Conservation (phyloP, 1,140 invertebrate genomes). For the Leucophenga varia region DNA sequence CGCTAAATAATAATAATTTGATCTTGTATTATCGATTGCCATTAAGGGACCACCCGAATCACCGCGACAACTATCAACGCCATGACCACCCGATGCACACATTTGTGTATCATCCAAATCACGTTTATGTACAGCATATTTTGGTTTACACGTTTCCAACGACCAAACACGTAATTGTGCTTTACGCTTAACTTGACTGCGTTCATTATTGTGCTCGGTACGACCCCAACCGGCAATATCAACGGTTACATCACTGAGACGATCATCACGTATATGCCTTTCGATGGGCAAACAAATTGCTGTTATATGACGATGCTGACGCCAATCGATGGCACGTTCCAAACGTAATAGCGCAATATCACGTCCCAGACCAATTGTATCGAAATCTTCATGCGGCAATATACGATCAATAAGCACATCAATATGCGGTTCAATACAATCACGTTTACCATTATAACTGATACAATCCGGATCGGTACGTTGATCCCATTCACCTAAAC, state of each 20-base stretch:
- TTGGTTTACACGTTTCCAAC: slow-evolving; percentile 19
- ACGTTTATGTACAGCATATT: slow-evolving; percentile 5
- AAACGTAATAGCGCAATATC: slow-evolving; percentile 78
- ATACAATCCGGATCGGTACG: slow-evolving; percentile 38
- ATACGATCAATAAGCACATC: slow-evolving; percentile 62
- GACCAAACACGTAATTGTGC: slow-evolving; percentile 25
- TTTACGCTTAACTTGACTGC: slow-evolving; percentile 31
- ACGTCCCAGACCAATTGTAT: slow-evolving; percentile 37
- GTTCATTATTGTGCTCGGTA: slow-evolving; percentile 60
- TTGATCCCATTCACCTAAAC: slow-evolving; percentile 49
- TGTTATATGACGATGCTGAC: slow-evolving; percentile 39
- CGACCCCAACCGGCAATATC: slow-evolving; percentile 81
- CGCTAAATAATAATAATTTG: slow-evolving; percentile 27
- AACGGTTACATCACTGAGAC: slow-evolving; percentile 59
- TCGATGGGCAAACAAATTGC: slow-evolving; percentile 77
- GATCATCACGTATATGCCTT: slow-evolving; percentile 32
- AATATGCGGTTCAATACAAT: slow-evolving; percentile 60
- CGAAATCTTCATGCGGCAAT: slow-evolving; percentile 21
- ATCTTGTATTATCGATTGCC: slow-evolving; percentile 18
- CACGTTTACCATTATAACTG: not conserved
- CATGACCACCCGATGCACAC: slow-evolving; percentile 32
- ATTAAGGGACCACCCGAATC: slow-evolving; percentile 45
- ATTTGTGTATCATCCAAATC: slow-evolving; percentile 18
- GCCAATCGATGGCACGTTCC: slow-evolving; percentile 59
- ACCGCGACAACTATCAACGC: slow-evolving; percentile 35